Base-by-base conservation (phyloP, 53 echinoderm and acorn worm genomes). In the Stichopus horrens region DNA sequence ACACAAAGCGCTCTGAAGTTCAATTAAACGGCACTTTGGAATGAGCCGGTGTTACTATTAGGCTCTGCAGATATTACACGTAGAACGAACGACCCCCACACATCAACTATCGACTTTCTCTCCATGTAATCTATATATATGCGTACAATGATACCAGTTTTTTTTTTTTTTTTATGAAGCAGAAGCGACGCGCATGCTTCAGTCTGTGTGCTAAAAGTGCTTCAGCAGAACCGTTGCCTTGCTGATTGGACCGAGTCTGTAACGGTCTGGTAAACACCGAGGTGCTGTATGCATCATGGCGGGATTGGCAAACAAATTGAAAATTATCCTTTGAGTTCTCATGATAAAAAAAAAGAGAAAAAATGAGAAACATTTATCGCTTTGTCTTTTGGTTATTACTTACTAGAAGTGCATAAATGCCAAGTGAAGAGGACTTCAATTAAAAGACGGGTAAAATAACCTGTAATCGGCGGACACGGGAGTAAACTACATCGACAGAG, bases 241-340 rank as follows among this genome's bases (percentile, higher is more conserved):
- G 81, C 57, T 81, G 81, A 81, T 81, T 81, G 81, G 81, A 81
- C 81, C 56, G 81, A 21, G 81, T n/a, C 81, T 57, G 81, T 57
- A n/a, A 81, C 81, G 81, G 81, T 81, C 58, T 81, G 9, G 81
- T 81, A 81, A 58, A 21, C 37, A 18, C 71, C 6, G 18, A 13
- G 14, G 71, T 71, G 7, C 63, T 63, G 10, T 9, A 53, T 54
- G 52, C 16, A 55, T 18, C 54, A 79, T 56, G 21, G 81, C 8
- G 81, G 9, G 57, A 81, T 18, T 77, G 53, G 59, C 8, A 59
- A 59, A 59, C 8, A 11, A 37, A 37, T 37, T 37, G 37, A 75
- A 52, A 77, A 10, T 6, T 16, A 52, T 77, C 52, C 77, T 53
- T 51, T 77, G 53, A 51, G 77, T 77, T 16, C 10, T 18, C 18